phyloP scores from a whole-genome alignment of 2,113 vertebrate genomes.

The Donacobius atricapilla region DNA sequence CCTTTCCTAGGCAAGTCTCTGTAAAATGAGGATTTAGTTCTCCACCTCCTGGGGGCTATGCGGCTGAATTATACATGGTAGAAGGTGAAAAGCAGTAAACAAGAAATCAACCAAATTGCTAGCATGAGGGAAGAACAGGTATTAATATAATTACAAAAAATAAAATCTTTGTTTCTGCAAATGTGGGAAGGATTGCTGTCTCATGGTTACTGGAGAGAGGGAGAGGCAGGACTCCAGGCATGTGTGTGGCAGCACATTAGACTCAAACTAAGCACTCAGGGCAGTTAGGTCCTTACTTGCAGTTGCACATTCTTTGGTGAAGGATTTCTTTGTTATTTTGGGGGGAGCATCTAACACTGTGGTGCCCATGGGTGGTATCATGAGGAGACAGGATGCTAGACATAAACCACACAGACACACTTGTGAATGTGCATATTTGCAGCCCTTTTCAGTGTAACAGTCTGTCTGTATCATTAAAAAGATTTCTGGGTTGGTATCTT shows the following conservation, averaged over 20 bases:
- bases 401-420: not conserved
- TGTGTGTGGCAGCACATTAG: not conserved
- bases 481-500: not conserved
- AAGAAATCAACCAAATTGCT: slow-evolving; percentile 46
- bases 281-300: not conserved
- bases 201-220: not conserved
- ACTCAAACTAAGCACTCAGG: accelerated
- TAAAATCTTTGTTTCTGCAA: not conserved
- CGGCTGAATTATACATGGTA: slow-evolving; percentile 43
- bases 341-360: not conserved
- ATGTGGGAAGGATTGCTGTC: not conserved
- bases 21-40: not conserved
- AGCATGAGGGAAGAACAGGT: slow-evolving; percentile 9
- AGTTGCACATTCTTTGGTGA: not conserved
- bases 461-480: not conserved
- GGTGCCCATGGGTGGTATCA: accelerated
- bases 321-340: not conserved
- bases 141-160: not conserved
- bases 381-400: not conserved
- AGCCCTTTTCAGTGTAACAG: not conserved
- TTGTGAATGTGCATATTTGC: not conserved
- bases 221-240: not conserved
- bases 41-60: slow-evolving; percentile 19
- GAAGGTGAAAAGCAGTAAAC: slow-evolving; percentile 54
- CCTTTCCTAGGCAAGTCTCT: not conserved